A percentile compares a stretch with the other conserved stretches of the same genome.
These are phyloP conservation scores for Nasonovia ribisnigri DNA, from an alignment of 2,888 invertebrate genomes.

Conservation along the genomic window DNA sequence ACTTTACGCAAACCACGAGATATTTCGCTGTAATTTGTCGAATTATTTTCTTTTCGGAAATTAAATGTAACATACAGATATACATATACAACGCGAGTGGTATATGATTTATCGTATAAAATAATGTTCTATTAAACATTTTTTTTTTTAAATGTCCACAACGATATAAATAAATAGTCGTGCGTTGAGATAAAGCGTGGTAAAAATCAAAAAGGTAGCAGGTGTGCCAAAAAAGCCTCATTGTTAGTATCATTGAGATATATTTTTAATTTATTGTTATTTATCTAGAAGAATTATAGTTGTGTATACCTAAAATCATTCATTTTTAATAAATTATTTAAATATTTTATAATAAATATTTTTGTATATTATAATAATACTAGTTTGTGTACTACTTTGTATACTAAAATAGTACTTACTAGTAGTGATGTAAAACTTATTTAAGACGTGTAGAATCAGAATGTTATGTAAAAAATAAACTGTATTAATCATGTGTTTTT, in stretches of 20 bases:
- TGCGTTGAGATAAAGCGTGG: neutral
- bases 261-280: neutral
- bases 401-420: neutral
- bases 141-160: neutral
- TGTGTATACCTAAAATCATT: neutral
- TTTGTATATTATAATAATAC: neutral
- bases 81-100: too few relatives aligned
- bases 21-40: neutral
- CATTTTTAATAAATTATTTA: neutral
- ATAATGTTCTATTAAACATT: neutral
- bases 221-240: neutral
- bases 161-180: neutral
- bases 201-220: neutral
- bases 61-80: neutral
- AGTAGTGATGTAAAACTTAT: neutral
- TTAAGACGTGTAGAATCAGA: neutral
- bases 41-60: conserved; percentile 9
- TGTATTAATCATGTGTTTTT: neutral
- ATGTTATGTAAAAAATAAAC: neutral
- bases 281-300: neutral
- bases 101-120: neutral
- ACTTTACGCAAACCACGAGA: neutral
- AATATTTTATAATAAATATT: too few relatives aligned
- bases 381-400: too few relatives aligned
- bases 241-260: neutral